Percentiles rank a stretch among this genome's conserved stretches.
Conservation (phyloP, 2,113 vertebrate species). For the Aspiorhynchus laticeps region DNA sequence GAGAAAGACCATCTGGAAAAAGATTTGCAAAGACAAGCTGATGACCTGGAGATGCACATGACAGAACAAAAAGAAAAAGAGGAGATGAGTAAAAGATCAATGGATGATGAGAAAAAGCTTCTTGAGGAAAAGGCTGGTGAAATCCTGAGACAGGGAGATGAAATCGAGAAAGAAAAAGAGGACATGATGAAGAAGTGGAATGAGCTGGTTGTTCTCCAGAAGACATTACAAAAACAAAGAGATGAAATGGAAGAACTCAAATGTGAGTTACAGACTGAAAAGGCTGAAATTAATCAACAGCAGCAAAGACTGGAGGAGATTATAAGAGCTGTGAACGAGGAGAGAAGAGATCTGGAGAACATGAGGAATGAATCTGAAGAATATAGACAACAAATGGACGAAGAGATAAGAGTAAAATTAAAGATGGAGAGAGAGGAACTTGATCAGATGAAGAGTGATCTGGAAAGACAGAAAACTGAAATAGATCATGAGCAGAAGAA, state of each 20-base stretch:
- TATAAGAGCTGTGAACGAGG: neutral
- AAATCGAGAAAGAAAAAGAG: slow-evolving; percentile 32
- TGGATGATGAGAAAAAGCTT: slow-evolving; percentile 35
- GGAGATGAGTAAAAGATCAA: neutral
- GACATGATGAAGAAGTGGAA: neutral
- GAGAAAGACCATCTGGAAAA: slow-evolving; percentile 21
- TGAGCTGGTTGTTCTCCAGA: slow-evolving; percentile 32
- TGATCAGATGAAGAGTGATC: neutral
- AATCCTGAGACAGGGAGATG: slow-evolving; percentile 4
- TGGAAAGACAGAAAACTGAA: too few species aligned
- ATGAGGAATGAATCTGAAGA: slow-evolving; percentile 5
- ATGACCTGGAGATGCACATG: neutral
- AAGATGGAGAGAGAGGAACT: slow-evolving; percentile 32
- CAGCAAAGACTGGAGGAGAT: slow-evolving; percentile 2
- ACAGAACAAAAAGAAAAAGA: slow-evolving; percentile 18
- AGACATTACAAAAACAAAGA: slow-evolving; percentile 45
- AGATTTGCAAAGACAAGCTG: slow-evolving; percentile 14
- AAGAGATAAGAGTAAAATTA: slow-evolving; percentile 1
- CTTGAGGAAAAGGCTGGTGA: neutral
- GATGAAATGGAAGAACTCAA: neutral
- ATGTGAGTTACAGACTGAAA: neutral
- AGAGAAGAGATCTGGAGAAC: slow-evolving; percentile 15
- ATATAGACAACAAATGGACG: neutral
- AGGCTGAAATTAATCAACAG: slow-evolving; percentile 1
- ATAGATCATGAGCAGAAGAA: too few species aligned